A percentile compares a stretch with the other conserved stretches of the same genome.
phyloP scores from a whole-genome alignment of 2,797 vertebrate genomes.

The Psittacula derbiana region DNA sequence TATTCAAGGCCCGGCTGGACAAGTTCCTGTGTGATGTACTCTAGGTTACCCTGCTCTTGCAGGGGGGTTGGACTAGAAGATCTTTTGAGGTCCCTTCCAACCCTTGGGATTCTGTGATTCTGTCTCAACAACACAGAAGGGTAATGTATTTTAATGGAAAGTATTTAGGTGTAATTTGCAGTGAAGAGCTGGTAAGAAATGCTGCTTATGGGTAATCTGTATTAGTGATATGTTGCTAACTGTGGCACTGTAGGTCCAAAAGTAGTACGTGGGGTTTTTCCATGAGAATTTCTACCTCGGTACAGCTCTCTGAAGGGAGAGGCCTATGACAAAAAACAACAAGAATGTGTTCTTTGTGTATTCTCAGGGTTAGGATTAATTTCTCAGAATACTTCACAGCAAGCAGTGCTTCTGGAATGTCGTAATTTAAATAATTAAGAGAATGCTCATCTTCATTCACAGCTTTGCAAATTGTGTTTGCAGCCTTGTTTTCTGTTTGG shows the following conservation, averaged over 20 bases:
- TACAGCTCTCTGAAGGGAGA: not conserved
- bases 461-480: not conserved
- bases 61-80: no score
- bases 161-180: not conserved
- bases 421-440: not conserved
- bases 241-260: not conserved
- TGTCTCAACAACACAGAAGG: not conserved
- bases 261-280: accelerated
- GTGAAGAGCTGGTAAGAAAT: not conserved
- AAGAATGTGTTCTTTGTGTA: not conserved
- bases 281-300: not conserved
- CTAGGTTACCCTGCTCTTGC: no score
- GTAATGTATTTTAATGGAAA: not conserved
- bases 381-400: not conserved
- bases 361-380: not conserved
- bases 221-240: not conserved
- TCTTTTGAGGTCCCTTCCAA: no score
- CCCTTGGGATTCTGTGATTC: no score
- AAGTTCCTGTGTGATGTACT: no score
- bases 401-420: not conserved
- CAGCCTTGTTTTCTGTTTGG: constrained; percentile 11
- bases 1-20: no score
- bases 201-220: not conserved
- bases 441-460: not conserved
- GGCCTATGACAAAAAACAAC: not conserved